phyloP scores from a whole-genome alignment of 2,113 vertebrate species.

The Choloepus hoffmanni region DNA sequence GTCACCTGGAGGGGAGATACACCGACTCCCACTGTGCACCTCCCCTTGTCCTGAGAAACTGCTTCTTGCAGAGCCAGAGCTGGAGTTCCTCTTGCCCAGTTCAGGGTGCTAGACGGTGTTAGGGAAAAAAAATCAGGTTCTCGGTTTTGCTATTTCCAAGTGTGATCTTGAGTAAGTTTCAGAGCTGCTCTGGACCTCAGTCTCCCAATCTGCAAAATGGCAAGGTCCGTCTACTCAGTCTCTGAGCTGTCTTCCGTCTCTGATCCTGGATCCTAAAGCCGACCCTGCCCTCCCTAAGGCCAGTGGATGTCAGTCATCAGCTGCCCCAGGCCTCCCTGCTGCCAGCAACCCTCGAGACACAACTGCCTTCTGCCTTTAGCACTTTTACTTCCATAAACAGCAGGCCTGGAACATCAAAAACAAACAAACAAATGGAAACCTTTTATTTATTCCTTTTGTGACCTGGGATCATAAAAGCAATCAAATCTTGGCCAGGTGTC shows the following conservation, averaged over 20 bases:
- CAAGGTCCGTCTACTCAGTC: neutral
- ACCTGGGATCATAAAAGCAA: neutral
- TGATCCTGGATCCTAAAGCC: neutral
- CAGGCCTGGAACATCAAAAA: neutral
- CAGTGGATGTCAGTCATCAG: too few relatives aligned
- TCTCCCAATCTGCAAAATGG: neutral
- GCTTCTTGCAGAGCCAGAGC: too few relatives aligned
- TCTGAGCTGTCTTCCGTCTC: neutral
- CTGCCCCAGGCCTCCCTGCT: neutral
- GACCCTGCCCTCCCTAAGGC: neutral
- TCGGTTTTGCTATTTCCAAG: neutral
- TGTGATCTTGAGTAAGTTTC: neutral
- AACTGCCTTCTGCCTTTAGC: neutral
- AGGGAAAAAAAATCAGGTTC: too few relatives aligned
- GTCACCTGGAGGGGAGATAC: neutral
- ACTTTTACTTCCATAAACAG: neutral
- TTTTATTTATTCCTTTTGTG: neutral
- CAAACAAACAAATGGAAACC: neutral
- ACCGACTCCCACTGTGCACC: neutral
- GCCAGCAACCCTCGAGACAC: too few relatives aligned
- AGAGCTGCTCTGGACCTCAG: neutral
- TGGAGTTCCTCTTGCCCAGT: neutral
- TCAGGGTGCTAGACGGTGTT: neutral
- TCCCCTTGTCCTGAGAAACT: neutral
- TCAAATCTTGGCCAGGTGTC: too few relatives aligned